Base-by-base conservation (phyloP, 2,113 vertebrate species). In the Eulemur macaco region DNA sequence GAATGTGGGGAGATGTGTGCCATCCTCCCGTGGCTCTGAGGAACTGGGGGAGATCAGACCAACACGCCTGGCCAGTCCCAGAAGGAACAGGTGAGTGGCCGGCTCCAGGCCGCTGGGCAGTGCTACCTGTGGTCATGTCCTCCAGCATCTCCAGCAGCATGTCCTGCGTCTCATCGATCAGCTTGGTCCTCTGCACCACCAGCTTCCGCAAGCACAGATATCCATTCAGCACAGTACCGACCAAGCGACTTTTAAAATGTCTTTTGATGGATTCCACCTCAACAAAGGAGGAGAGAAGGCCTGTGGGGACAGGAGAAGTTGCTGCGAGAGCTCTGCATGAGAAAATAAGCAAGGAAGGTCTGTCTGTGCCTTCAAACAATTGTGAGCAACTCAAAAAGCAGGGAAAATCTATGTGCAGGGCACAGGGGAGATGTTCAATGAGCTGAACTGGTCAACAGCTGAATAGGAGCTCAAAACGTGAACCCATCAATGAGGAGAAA, bases 121-220 rank as follows among this genome's bases (percentile, higher is more conserved):
- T 34, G 88, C 89, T 98, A 99, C 99, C 99, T 99, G 99, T 99
- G 23, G 99, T 99, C 99, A 99, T 99, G 98, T 99, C 99, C 97
- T 99, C 99, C 96, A 99, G 99, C 99, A 99, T 99, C 98, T 99
- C 99, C 88, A 99, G 98, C 97, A 99, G 98, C 99, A 99, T 99
- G 97, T 99, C 99, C 98, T 99, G 99, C 3, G 99, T 99, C 98
- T 99, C 99, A 56, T 99, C 99, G 0, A 99, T 99, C 88, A 99
- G 99, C 96, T 99, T 99, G n/a, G 99, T 99, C 87, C 99, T 99
- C 98, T 99, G 99, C 63, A 99, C 99, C 96, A 99, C 99, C 92
- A 99, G 96, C 96, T 99, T 99, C 93, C 99, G 98, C 90, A 99
- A 98, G 94, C 99, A 99, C 97, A 99, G 98, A 98, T 99, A 99